These are phyloP conservation scores for Leptura quadrifasciata DNA, from an alignment of 2,888 invertebrate species.

Conservation along the genomic window DNA sequence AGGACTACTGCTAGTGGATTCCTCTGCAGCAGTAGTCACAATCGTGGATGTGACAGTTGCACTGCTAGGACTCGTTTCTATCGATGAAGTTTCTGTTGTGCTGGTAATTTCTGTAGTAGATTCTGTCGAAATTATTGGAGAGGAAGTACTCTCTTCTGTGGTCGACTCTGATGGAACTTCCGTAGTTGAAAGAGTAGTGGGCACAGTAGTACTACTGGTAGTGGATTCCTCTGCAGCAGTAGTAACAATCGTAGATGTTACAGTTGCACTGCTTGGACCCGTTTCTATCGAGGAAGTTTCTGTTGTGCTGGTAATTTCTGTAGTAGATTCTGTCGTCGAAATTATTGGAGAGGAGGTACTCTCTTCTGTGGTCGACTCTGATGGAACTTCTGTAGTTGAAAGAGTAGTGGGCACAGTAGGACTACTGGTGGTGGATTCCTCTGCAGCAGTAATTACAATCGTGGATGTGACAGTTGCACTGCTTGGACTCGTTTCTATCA, in stretches of 20 bases:
- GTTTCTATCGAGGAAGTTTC: no score
- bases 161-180: background rate
- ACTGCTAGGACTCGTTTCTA: no score
- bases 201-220: background rate
- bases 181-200: background rate
- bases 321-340: background rate
- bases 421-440: background rate
- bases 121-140: background rate
- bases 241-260: background rate
- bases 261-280: background rate
- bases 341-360: background rate
- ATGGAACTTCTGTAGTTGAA: background rate
- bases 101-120: no score
- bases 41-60: no score
- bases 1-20: no score
- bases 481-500: background rate
- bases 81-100: background rate
- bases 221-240: no score
- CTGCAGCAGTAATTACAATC: background rate
- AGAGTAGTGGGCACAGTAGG: background rate
- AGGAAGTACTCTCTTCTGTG: background rate
- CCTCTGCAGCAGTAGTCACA: no score
- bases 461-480: background rate
- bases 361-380: background rate
- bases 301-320: background rate